A percentile compares a stretch with the other conserved stretches of the same genome.
Evolutionary conservation across 2,113 vertebrate species (phyloP).

Genomic region (Phasianus colchicus): DNA sequence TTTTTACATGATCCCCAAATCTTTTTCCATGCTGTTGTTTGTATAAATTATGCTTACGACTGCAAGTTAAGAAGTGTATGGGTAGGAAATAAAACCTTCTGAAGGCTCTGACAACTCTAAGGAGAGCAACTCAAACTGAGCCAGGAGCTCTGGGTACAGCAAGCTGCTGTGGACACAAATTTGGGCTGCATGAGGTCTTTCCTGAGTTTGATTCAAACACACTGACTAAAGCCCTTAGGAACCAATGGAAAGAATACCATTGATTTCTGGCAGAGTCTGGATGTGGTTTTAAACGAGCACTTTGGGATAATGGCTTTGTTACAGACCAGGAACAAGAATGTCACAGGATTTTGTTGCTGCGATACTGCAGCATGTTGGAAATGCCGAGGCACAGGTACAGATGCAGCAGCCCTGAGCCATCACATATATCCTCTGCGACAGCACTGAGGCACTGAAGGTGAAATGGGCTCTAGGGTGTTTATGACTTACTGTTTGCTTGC

Average conservation of each 20-base stretch:
- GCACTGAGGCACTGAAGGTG: rapidly evolving
- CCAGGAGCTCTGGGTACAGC: background rate
- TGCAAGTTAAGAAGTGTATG: background rate
- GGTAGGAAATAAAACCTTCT: background rate
- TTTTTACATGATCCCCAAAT: background rate
- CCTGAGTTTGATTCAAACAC: background rate
- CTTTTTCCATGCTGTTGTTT: background rate
- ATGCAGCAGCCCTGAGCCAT: background rate
- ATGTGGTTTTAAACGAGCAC: background rate
- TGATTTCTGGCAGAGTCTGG: background rate
- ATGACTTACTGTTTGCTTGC: background rate
- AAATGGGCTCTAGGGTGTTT: background rate
- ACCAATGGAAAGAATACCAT: background rate
- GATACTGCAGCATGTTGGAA: background rate
- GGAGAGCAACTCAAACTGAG: background rate
- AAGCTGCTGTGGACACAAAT: background rate
- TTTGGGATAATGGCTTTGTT: background rate
- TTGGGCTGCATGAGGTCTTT: background rate
- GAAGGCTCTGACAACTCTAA: background rate
- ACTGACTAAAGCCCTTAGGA: background rate
- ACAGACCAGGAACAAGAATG: background rate
- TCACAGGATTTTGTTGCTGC: background rate
- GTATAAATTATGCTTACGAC: background rate
- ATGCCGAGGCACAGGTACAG: background rate
- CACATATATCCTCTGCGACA: background rate